Evolutionary conservation across 1,140 invertebrate species (phyloP), one percentile per base, ranked within the genome.

Genomic region (Drosophila melanogaster): DNA sequence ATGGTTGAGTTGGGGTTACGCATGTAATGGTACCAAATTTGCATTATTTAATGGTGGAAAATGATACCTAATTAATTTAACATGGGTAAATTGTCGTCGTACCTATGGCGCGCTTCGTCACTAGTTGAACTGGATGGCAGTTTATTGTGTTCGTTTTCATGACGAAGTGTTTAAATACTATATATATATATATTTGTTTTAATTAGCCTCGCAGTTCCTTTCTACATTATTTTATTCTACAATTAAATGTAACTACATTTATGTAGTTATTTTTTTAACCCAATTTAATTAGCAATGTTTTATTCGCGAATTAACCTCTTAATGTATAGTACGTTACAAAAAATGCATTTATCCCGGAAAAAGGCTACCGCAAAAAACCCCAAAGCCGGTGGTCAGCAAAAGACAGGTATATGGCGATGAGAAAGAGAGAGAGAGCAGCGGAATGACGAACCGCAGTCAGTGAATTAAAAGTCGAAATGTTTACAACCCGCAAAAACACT

Each of bases 391-490:
- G 59, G 59, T 67, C 64, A 64, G 37, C 12, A 24, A 15, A 15
- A 40, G 47, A 61, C 22, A 19, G 33, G 47, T 15, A 8, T 22
- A 11, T 12, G 17, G 7, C 6, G n/a, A n/a, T 4, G 41, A 41
- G 1, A 22, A 15, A 53, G 11, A 40, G 46, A 26, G 26, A 12
- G 26, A 37, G 1, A 6, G 17, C 15, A 11, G 14, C 10, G 10
- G 14, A 44, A 56, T 38, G 22, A 51, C 38, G 59, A 44, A 44
- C 44, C 33, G 41, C 50, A 56, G 58, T 74, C 58, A 62, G 40
- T 67, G 73, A 81, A 81, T 77, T 74, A 74, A 81, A 64, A 77
- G 79, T 77, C 79, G 49, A 76, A 76, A 76, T 76, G 61, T 76
- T 76, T 67, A 56, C 73, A 51, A 24, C 53, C 71, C 73, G 71